Base-by-base conservation (phyloP, 2,797 vertebrate species). In the Acanthurus tractus region DNA sequence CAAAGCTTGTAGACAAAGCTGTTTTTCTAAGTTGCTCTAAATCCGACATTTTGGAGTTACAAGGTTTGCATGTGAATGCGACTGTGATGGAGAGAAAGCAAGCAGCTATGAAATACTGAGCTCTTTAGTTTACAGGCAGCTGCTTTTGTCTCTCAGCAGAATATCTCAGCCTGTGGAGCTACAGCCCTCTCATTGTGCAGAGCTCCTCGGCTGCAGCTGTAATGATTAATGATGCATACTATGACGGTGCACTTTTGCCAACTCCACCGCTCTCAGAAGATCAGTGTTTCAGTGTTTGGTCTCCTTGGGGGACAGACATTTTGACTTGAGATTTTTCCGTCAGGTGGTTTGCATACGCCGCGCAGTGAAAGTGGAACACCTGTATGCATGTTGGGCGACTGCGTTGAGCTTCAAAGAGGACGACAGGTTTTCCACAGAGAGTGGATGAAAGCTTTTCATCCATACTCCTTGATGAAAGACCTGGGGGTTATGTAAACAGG, bases 361-460 rank as follows among this genome's bases (percentile, higher is more conserved):
- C n/a, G 75, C 48, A 18, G 78, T 69, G 83, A 93, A 91, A 89
- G 86, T 88, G 57, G 77, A 86, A 83, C 90, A 92, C 86, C 90
- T 92, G 88, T 81, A 74, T 63, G 64, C 76, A 77, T 6, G 71
- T 62, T 8, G 70, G 79, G 49, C 83, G 70, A 42, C 76, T 34
- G 68, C 49, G 78, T 55, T 25, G 70, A 77, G 69, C 83, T 91
- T 90, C 88, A 91, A 89, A 88, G 88, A 78, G 62, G 53, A 76
- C 81, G 64, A 56, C 63, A 42, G 76, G 69, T 84, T 88, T 83
- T 90, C 82, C 68, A 52, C 49, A 11, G 58, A 79, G 83, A 69
- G 66, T 3, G 29, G 84, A 88, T 90, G 89, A 88, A 89, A 90
- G 90, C 86, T 81, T 88, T 90, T 92, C 86, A 87, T 88, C 77